Conservation (phyloP, 2,797 vertebrate genomes). For the Mastacembelus armatus region DNA sequence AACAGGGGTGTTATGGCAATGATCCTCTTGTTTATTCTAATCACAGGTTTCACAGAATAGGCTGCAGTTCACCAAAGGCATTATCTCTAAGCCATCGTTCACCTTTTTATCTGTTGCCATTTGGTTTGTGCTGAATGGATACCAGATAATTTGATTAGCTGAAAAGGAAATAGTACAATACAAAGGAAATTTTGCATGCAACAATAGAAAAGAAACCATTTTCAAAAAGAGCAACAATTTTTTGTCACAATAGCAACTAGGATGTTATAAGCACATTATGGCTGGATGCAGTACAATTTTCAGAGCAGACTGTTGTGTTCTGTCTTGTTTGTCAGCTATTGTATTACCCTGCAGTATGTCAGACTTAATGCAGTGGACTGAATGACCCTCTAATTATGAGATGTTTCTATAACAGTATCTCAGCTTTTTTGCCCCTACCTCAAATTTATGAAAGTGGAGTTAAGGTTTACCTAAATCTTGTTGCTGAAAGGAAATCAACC, state of each 20-base stretch:
- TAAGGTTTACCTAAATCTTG: conserved; percentile 25
- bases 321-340: conserved; percentile 20
- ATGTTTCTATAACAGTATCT: conserved; percentile 6
- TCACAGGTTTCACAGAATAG: conserved; percentile 45
- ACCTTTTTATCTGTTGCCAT: conserved; percentile 23
- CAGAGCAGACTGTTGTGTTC: conserved; percentile 22
- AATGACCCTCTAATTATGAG: conserved; percentile 13
- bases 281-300: conserved; percentile 23
- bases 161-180: conserved; percentile 11
- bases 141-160: conserved; percentile 28
- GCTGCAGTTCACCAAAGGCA: conserved; percentile 43
- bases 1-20: conserved; percentile 6
- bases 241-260: conserved; percentile 5
- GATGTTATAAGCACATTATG: conserved; percentile 14
- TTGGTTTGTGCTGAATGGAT: conserved; percentile 23
- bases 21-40: conserved; percentile 41
- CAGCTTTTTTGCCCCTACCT: conserved; percentile 44
- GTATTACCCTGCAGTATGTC: conserved; percentile 54
- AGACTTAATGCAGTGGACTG: conserved; percentile 35
- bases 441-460: conserved; percentile 35
- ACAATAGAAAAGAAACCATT: conserved; percentile 23
- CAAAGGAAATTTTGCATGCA: conserved; percentile 31
- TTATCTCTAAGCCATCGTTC: conserved; percentile 35
- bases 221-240: conserved; percentile 13
- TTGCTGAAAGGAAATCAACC: conserved; percentile 34